Evolutionary conservation across 2,113 vertebrate species (phyloP).

Genomic region (Nothoprocta perdicaria): DNA sequence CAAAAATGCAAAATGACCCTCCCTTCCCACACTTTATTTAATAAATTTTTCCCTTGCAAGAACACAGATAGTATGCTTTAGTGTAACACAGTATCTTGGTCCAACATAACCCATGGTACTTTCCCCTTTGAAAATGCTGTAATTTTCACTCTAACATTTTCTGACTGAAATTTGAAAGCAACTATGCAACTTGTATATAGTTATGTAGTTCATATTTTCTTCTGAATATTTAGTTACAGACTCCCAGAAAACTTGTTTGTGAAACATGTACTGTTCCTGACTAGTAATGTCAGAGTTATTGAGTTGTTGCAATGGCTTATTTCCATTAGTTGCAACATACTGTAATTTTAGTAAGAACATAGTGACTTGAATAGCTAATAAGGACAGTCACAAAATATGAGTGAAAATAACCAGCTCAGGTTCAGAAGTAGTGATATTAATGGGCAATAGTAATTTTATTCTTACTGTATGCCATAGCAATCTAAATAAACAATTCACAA

Average conservation of each 20-base stretch:
- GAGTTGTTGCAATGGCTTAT: constrained; percentile 13
- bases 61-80: neutral
- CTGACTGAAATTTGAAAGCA: neutral
- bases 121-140: neutral
- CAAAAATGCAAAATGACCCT: neutral
- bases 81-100: neutral
- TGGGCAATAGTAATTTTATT: neutral
- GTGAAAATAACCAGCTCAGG: neutral
- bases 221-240: neutral
- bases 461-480: neutral
- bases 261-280: neutral
- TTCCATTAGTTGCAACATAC: constrained; percentile 35
- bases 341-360: constrained; percentile 2
- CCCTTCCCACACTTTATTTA: neutral
- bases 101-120: neutral
- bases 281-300: constrained; percentile 1
- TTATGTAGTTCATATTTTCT: neutral
- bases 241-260: neutral
- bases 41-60: neutral
- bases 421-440: neutral
- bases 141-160: neutral
- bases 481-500: neutral
- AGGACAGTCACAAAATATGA: neutral
- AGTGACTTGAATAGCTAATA: neutral
- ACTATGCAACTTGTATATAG: neutral